These are phyloP conservation scores for Drosophila oshimai DNA, from an alignment of 1,140 invertebrate species.

Conservation along the genomic window DNA sequence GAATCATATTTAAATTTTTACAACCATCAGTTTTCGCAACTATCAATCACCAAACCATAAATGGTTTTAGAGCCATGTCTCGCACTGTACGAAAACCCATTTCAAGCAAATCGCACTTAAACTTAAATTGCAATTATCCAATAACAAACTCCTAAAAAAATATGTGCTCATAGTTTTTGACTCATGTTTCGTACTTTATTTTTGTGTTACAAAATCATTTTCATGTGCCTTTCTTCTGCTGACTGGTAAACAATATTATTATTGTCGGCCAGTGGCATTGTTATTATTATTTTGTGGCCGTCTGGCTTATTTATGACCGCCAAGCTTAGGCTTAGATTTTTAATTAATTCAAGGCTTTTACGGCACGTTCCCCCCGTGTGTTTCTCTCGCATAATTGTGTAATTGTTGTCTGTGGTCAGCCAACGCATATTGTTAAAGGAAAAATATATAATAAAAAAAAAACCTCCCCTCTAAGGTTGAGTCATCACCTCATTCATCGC, in stretches of 20 bases:
- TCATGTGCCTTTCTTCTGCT: conserved; percentile 11
- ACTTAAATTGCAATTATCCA: conserved; percentile 24
- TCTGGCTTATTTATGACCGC: conserved; percentile 68
- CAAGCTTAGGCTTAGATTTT: conserved; percentile 76
- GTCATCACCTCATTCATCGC: conserved; percentile 39
- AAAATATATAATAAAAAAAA: neutral
- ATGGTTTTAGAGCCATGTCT: neutral
- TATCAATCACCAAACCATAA: neutral
- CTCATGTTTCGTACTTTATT: conserved; percentile 15
- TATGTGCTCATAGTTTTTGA: neutral
- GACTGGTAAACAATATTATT: conserved; percentile 47
- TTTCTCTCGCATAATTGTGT: conserved; percentile 64
- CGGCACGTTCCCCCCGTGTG: conserved; percentile 33
- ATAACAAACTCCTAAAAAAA: neutral
- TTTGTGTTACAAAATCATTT: conserved; percentile 33
- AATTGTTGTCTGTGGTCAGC: conserved; percentile 70
- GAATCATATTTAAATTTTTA: neutral
- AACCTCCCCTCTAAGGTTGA: conserved; percentile 11
- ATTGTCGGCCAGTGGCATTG: conserved; percentile 39
- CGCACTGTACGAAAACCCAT: neutral
- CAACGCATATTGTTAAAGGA: conserved; percentile 1
- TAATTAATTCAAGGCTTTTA: conserved; percentile 78
- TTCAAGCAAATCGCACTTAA: neutral
- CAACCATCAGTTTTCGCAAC: neutral
- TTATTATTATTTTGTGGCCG: conserved; percentile 33